Evolutionary conservation across 1,140 invertebrate species (phyloP).

Genomic region (Pseudomyrmex concolor): DNA sequence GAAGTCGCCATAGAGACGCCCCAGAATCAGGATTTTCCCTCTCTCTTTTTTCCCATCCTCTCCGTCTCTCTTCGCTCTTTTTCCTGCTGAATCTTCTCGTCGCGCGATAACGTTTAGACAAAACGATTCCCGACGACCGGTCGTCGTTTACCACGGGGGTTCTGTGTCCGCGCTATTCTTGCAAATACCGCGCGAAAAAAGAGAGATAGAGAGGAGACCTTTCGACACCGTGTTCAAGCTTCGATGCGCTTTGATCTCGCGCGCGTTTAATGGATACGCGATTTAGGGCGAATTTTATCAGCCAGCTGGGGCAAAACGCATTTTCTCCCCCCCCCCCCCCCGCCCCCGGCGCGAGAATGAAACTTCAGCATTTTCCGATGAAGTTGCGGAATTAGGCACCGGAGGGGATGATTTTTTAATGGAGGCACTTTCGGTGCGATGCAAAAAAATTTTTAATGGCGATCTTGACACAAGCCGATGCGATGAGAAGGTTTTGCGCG

Average conservation of each 20-base stretch:
- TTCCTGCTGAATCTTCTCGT: neutral
- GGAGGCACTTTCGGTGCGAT: neutral
- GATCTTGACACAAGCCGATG: neutral
- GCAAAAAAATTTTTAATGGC: neutral
- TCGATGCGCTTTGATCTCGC: constrained; percentile 44
- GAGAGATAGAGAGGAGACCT: neutral
- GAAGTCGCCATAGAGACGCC: constrained; percentile 72
- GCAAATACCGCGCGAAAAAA: neutral
- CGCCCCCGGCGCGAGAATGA: neutral
- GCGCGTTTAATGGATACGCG: constrained; percentile 28
- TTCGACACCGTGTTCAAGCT: neutral
- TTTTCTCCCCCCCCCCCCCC: too few species aligned
- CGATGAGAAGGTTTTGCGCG: too few species aligned
- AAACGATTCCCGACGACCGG: constrained; percentile 16
- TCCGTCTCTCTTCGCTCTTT: neutral
- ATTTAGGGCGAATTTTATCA: constrained; percentile 46
- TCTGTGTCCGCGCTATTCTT: neutral
- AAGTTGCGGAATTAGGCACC: constrained; percentile 5
- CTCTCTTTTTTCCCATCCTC: neutral
- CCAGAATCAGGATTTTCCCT: constrained; percentile 41
- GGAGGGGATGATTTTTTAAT: neutral
- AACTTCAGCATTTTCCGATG: constrained; percentile 29
- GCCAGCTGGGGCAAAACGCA: neutral
- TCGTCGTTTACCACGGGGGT: neutral
- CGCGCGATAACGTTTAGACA: constrained; percentile 15